Conservation (phyloP, 1,140 invertebrate species). For the Chrysomallon squamiferum region DNA sequence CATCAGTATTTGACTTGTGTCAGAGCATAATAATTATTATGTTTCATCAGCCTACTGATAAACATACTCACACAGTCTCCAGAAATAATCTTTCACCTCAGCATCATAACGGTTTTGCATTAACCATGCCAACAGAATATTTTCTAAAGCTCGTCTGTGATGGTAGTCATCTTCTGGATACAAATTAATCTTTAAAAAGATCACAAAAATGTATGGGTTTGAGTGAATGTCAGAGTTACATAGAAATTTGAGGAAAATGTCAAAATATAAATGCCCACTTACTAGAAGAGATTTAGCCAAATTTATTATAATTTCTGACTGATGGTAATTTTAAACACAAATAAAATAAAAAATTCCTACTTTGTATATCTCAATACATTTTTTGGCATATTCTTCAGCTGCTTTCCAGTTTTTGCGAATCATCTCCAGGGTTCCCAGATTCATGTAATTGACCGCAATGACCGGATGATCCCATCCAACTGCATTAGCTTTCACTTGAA, state of each 20-base stretch:
- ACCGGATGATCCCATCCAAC: conserved; percentile 34
- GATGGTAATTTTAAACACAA: background rate
- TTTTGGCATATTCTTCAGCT: conserved; percentile 21
- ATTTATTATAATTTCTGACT: background rate
- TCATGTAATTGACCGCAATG: conserved; percentile 31
- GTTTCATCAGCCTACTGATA: no score
- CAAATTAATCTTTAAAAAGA: no score
- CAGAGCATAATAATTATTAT: no score
- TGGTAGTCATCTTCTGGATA: no score
- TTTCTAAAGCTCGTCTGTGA: background rate
- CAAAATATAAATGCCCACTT: no score
- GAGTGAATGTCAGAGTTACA: no score
- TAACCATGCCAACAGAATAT: background rate
- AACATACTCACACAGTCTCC: background rate
- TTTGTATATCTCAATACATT: conserved; percentile 30
- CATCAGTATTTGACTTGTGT: no score
- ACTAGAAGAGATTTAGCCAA: background rate
- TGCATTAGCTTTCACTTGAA: conserved; percentile 37
- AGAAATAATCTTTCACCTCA: background rate
- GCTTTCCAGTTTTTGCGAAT: conserved; percentile 14
- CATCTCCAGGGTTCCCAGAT: conserved; percentile 31
- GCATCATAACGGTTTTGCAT: background rate
- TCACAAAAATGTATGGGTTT: no score
- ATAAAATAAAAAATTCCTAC: conserved; percentile 8
- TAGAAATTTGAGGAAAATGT: no score